Percentiles rank a stretch among this genome's conserved stretches.
Evolutionary conservation across 2,797 vertebrate genomes (phyloP).

Genomic region (Enteromius unitaeniatus): DNA sequence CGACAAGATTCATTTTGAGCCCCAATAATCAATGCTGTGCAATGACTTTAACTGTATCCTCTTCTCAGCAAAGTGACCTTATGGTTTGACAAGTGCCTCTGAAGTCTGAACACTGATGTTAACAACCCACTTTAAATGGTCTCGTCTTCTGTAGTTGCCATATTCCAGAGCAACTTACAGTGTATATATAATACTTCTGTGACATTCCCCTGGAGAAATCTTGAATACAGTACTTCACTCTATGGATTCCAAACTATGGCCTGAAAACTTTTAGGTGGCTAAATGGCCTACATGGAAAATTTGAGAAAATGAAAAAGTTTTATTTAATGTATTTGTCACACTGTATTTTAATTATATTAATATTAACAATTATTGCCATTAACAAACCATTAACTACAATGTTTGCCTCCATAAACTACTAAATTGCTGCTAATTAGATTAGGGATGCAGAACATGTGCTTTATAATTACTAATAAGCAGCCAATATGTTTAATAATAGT

Average conservation of each 20-base stretch:
- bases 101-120: slow-evolving; percentile 9
- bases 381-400: neutral
- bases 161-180: neutral
- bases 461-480: neutral
- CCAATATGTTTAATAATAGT: neutral
- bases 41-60: neutral
- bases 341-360: neutral
- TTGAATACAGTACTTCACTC: neutral
- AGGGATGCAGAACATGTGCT: neutral
- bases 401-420: neutral
- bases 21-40: neutral
- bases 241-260: neutral
- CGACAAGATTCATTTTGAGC: slow-evolving; percentile 4
- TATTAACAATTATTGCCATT: neutral
- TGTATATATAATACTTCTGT: neutral
- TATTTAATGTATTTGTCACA: neutral
- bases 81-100: neutral
- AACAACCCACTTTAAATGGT: slow-evolving; percentile 2
- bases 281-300: neutral
- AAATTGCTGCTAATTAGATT: neutral
- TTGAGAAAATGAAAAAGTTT: neutral
- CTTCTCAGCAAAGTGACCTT: neutral
- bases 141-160: neutral
- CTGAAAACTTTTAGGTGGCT: neutral
- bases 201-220: neutral